A percentile compares a stretch with the other conserved stretches of the same genome.
These are phyloP conservation scores for Epistrophella euchroma DNA, from an alignment of 2,888 invertebrate genomes.

Conservation along the genomic window DNA sequence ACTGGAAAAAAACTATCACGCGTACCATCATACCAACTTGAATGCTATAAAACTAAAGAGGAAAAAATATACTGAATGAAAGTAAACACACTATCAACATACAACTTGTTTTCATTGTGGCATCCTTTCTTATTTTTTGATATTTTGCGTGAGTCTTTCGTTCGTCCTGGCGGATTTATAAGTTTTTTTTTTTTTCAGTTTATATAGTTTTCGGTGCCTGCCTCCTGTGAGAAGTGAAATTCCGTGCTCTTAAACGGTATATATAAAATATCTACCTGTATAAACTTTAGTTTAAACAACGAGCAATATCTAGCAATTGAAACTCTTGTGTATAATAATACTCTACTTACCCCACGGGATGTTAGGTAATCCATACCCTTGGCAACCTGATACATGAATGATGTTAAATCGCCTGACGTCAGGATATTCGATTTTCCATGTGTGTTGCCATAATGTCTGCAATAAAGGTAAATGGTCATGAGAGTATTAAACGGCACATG, in stretches of 20 bases:
- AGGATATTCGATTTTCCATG: conserved; percentile 89
- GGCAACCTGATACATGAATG: conserved; percentile 96
- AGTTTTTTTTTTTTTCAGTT: conserved; percentile 35
- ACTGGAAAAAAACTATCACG: no score
- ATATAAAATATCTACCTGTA: conserved; percentile 18
- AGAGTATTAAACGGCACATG: conserved; percentile 60
- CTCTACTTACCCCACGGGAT: conserved; percentile 90
- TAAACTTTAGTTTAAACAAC: conserved; percentile 21
- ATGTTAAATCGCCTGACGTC: conserved; percentile 93
- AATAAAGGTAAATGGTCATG: conserved; percentile 76
- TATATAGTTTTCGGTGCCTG: conserved; percentile 1
- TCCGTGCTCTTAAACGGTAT: conserved; percentile 33
- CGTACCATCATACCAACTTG: background rate
- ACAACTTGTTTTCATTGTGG: conserved; percentile 19
- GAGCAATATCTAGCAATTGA: conserved; percentile 27
- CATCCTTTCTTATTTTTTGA: conserved; percentile 4
- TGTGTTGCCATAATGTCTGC: conserved; percentile 83
- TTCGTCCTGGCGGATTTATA: conserved; percentile 56
- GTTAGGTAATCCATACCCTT: conserved; percentile 95
- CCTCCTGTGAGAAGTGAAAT: background rate
- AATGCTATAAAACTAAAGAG: background rate
- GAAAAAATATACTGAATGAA: background rate
- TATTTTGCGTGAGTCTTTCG: conserved; percentile 43
- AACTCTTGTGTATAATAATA: conserved; percentile 68
- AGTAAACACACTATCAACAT: conserved; percentile 11